phyloP scores from a whole-genome alignment of 2,888 invertebrate species.

The Callosobruchus maculatus region DNA sequence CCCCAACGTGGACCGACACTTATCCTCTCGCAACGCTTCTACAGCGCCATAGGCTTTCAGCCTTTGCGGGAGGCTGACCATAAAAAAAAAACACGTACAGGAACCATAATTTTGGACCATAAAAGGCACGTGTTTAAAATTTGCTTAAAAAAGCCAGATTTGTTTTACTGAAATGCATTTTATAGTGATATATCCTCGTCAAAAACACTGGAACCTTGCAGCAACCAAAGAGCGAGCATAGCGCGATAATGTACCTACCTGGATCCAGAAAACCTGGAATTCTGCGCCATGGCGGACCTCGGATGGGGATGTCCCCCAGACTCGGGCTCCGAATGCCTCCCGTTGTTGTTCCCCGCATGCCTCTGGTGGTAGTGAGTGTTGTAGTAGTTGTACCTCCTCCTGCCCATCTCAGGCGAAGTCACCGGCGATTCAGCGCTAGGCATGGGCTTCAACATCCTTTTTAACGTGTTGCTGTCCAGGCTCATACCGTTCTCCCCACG shows the following conservation, averaged over 20 bases:
- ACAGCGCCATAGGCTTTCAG: no score
- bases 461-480: slow-evolving; percentile 81
- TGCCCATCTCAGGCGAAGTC: slow-evolving; percentile 87
- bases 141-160: no score
- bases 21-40: no score
- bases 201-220: no score
- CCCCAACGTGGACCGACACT: no score
- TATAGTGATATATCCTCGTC: no score
- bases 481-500: slow-evolving; percentile 49
- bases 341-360: slow-evolving; percentile 57
- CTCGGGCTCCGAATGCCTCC: slow-evolving; percentile 51
- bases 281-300: slow-evolving; percentile 60
- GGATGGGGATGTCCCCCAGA: slow-evolving; percentile 50
- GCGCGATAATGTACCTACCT: slow-evolving; percentile 50
- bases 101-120: no score
- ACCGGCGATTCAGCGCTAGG: slow-evolving; percentile 85
- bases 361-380: slow-evolving; percentile 63
- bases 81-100: no score
- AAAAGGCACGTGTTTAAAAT: no score
- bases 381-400: slow-evolving; percentile 70
- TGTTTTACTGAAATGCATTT: no score
- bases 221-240: no score
- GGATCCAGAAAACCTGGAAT: slow-evolving; percentile 62
- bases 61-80: no score
- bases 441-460: slow-evolving; percentile 92